These are phyloP conservation scores for Zhuqinia jingwanae DNA, from an alignment of 2,888 invertebrate species.

Conservation along the genomic window DNA sequence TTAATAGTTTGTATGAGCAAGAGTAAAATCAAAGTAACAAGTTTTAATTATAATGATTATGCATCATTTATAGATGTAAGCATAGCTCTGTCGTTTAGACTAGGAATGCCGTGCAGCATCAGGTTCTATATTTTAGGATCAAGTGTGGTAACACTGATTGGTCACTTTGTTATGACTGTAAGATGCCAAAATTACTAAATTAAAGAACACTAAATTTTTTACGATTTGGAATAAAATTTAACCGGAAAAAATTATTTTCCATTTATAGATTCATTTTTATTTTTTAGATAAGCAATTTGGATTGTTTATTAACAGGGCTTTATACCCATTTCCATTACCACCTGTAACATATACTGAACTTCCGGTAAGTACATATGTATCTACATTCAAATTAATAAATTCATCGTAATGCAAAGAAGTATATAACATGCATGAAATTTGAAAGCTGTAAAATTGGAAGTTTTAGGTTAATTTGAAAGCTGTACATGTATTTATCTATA, in stretches of 20 bases:
- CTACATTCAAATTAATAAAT: too few relatives aligned
- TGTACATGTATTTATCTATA: neutral
- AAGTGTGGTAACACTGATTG: neutral
- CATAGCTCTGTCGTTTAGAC: conserved; percentile 19
- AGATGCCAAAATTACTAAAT: neutral
- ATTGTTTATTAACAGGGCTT: conserved; percentile 34
- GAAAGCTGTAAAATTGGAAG: too few relatives aligned
- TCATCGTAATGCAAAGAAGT: too few relatives aligned
- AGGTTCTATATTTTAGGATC: neutral
- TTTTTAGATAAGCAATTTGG: conserved; percentile 47
- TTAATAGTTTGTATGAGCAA: too few relatives aligned
- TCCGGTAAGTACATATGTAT: conserved; percentile 6
- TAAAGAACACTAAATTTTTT: too few relatives aligned
- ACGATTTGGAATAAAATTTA: too few relatives aligned
- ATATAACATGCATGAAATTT: too few relatives aligned
- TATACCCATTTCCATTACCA: conserved; percentile 52
- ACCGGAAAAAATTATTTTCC: neutral
- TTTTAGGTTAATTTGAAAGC: too few relatives aligned
- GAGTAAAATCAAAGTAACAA: too few relatives aligned
- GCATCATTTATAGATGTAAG: conserved; percentile 26
- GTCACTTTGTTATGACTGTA: conserved; percentile 54
- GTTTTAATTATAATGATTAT: too few relatives aligned
- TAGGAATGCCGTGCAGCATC: conserved; percentile 48
- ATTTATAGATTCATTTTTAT: conserved; percentile 54
- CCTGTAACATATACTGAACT: conserved; percentile 64